These are phyloP conservation scores for Listronotus oregonensis DNA, from an alignment of 1,140 invertebrate species.

Conservation along the genomic window DNA sequence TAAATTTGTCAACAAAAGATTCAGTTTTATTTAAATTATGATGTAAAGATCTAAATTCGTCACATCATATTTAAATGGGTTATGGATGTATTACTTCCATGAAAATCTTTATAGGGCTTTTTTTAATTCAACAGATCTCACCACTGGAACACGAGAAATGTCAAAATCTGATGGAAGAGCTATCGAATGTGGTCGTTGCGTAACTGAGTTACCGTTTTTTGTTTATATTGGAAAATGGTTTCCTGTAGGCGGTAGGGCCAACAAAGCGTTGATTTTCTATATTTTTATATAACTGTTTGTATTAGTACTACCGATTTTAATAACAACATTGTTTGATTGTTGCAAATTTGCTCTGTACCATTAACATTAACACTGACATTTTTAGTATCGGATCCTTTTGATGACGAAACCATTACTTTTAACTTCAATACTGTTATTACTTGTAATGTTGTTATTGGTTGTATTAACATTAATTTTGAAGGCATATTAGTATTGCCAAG, in stretches of 20 bases:
- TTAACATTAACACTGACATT: conserved; percentile 50
- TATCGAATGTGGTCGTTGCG: conserved; percentile 51
- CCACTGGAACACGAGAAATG: conserved; percentile 54
- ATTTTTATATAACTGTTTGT: conserved; percentile 21
- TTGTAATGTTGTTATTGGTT: conserved; percentile 36
- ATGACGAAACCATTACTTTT: conserved; percentile 23
- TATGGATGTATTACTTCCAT: conserved; percentile 45
- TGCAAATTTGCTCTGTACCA: conserved; percentile 46
- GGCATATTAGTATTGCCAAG: conserved; percentile 55
- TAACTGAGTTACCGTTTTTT: conserved; percentile 21
- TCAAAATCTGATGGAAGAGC: conserved; percentile 50
- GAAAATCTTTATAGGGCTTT: conserved; percentile 50
- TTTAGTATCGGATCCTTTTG: conserved; percentile 15
- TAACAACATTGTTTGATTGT: conserved; percentile 49
- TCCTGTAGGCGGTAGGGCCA: conserved; percentile 54
- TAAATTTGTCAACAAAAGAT: conserved; percentile 15
- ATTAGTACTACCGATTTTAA: conserved; percentile 47
- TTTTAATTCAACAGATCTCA: conserved; percentile 55
- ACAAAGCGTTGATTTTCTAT: conserved; percentile 42
- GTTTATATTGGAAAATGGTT: conserved; percentile 49
- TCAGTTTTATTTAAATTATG: neutral
- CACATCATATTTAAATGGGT: conserved; percentile 39
- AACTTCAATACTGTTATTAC: conserved; percentile 38
- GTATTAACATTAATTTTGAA: conserved; percentile 40
- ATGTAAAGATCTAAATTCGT: conserved; percentile 9